phyloP scores from a whole-genome alignment of 1,140 invertebrate species.

The Cheumatopsyche charites region DNA sequence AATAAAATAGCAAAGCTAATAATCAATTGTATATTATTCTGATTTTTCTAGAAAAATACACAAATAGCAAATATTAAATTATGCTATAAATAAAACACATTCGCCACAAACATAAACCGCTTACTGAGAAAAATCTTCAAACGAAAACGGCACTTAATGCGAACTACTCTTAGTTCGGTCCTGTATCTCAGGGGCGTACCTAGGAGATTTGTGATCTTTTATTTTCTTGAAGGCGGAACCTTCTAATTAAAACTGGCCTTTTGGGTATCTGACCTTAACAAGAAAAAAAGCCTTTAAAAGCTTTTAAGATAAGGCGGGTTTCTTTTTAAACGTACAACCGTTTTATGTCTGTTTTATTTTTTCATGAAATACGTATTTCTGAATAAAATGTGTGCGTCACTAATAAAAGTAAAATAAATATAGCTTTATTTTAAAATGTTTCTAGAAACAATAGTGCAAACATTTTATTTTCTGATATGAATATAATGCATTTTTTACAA shows the following conservation, averaged over 20 bases:
- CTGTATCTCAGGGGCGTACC: neutral
- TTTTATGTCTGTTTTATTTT: neutral
- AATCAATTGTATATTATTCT: too few relatives aligned
- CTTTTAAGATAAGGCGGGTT: slow-evolving; percentile 44
- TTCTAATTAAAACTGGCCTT: slow-evolving; percentile 47
- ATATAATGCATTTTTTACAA: too few relatives aligned
- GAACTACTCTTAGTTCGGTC: slow-evolving; percentile 39
- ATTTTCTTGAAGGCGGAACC: slow-evolving; percentile 43
- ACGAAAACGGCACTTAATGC: slow-evolving; percentile 43
- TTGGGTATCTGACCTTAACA: neutral
- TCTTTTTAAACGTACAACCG: slow-evolving; percentile 12
- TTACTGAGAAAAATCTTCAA: slow-evolving; percentile 26
- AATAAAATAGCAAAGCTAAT: too few relatives aligned
- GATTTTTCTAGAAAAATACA: too few relatives aligned
- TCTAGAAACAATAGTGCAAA: too few relatives aligned
- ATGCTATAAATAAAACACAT: too few relatives aligned
- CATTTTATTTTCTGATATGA: too few relatives aligned
- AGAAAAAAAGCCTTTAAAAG: slow-evolving; percentile 37
- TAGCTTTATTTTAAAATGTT: neutral
- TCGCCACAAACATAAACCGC: too few relatives aligned
- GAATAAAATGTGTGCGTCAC: too few relatives aligned
- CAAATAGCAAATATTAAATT: too few relatives aligned
- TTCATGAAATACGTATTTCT: too few relatives aligned
- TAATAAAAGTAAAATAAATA: too few relatives aligned
- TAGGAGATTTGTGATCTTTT: slow-evolving; percentile 48